phyloP scores from a whole-genome alignment of 2,888 invertebrate species.

The Archaeoteleia sp. region DNA sequence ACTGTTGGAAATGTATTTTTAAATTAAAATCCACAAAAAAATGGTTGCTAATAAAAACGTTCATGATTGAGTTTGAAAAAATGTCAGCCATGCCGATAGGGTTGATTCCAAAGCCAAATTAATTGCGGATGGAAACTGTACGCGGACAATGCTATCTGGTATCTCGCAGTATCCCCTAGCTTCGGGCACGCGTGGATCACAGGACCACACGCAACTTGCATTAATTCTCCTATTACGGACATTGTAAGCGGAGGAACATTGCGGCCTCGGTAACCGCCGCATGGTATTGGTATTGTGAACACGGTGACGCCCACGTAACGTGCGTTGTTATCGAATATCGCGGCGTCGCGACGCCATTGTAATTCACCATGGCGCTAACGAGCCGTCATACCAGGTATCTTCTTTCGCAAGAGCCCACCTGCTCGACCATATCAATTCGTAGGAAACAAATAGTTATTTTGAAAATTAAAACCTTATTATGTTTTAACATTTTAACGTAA shows the following conservation, averaged over 20 bases:
- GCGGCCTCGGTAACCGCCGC: slow-evolving; percentile 23
- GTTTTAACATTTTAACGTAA: too few species aligned
- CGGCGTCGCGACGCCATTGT: slow-evolving; percentile 61
- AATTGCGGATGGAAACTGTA: slow-evolving; percentile 67
- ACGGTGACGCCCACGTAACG: slow-evolving; percentile 58
- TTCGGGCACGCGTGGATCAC: slow-evolving; percentile 54
- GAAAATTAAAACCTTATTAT: slow-evolving; percentile 2
- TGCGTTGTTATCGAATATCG: slow-evolving; percentile 57
- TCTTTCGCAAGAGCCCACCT: slow-evolving; percentile 33
- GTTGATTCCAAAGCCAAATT: slow-evolving; percentile 60
- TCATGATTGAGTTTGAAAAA: slow-evolving; percentile 56
- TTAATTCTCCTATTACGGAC: slow-evolving; percentile 70
- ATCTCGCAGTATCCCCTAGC: slow-evolving; percentile 60
- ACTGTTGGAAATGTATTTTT: too few species aligned
- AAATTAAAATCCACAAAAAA: slow-evolving; percentile 12
- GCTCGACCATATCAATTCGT: slow-evolving; percentile 21
- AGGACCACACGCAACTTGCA: slow-evolving; percentile 70
- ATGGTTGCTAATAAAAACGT: slow-evolving; percentile 39
- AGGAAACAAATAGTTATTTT: slow-evolving; percentile 25
- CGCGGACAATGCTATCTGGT: slow-evolving; percentile 68
- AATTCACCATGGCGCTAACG: slow-evolving; percentile 64
- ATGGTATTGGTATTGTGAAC: slow-evolving; percentile 45
- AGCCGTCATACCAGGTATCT: slow-evolving; percentile 64
- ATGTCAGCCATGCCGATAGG: slow-evolving; percentile 54
- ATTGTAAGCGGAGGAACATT: slow-evolving; percentile 57